These are phyloP conservation scores for Rhagoletis pomonella DNA, from an alignment of 1,140 invertebrate species.

Conservation along the genomic window DNA sequence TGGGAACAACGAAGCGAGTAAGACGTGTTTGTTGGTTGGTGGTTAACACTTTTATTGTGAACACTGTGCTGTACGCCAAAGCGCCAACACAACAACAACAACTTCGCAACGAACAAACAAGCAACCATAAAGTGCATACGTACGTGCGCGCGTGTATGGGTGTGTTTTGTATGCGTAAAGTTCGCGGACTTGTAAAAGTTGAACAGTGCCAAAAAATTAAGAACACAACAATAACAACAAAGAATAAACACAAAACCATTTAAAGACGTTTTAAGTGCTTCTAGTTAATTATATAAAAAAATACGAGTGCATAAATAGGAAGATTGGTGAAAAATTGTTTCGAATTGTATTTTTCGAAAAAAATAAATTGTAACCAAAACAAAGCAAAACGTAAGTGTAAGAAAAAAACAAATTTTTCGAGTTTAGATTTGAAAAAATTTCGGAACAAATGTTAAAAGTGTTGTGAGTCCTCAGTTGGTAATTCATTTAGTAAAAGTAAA, in stretches of 20 bases:
- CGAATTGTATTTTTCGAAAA: background rate
- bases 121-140: constrained; percentile 12
- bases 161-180: background rate
- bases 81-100: background rate
- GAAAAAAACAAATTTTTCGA: background rate
- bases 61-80: constrained; percentile 38
- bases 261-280: constrained; percentile 69
- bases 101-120: constrained; percentile 1
- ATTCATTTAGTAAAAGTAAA: too few relatives aligned
- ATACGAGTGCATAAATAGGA: background rate
- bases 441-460: background rate
- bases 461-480: too few relatives aligned
- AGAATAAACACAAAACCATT: constrained; percentile 30
- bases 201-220: constrained; percentile 47
- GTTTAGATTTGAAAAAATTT: background rate
- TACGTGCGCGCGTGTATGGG: background rate
- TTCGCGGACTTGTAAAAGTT: constrained; percentile 20
- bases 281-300: constrained; percentile 26
- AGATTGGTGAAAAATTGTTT: background rate
- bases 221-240: constrained; percentile 9
- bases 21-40: constrained; percentile 67
- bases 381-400: background rate
- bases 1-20: constrained; percentile 72
- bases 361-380: constrained; percentile 32
- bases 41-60: constrained; percentile 35